These are phyloP conservation scores for Heliocidaris tuberculata DNA, from an alignment of 35 echinoderm and acorn worm species.

Conservation along the genomic window DNA sequence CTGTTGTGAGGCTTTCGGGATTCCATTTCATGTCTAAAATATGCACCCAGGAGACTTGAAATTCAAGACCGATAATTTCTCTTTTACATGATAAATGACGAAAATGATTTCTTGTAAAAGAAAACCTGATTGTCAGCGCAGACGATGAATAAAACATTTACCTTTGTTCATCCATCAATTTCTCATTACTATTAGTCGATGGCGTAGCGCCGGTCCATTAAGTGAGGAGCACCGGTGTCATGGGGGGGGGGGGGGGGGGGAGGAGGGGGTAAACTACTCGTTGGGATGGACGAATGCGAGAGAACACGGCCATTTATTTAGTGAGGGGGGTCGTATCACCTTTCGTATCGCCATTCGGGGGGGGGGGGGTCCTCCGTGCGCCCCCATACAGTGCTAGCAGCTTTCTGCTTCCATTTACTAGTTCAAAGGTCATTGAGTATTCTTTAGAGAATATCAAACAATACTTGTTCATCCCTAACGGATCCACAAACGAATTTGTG, in stretches of 20 bases:
- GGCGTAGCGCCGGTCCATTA: neutral
- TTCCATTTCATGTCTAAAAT: too few relatives aligned
- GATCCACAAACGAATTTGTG: too few relatives aligned
- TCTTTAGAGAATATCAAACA: too few relatives aligned
- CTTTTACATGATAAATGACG: neutral
- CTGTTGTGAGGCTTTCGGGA: too few relatives aligned
- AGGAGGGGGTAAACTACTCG: too few relatives aligned
- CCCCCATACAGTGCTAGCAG: neutral
- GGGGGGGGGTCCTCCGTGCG: neutral
- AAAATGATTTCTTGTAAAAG: neutral
- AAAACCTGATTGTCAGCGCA: neutral
- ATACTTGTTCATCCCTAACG: too few relatives aligned
- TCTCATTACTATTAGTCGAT: neutral
- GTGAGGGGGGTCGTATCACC: too few relatives aligned
- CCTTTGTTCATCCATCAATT: neutral
- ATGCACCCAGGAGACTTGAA: neutral
- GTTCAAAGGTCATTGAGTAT: too few relatives aligned
- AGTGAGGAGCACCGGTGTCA: neutral
- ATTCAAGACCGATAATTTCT: neutral
- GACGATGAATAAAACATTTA: conserved; percentile 6
- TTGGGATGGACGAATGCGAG: too few relatives aligned
- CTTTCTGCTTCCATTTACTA: too few relatives aligned
- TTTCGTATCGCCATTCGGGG: too few relatives aligned
- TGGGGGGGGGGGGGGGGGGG: neutral
- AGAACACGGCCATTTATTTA: too few relatives aligned